A percentile compares a stretch with the other conserved stretches of the same genome.
phyloP scores from a whole-genome alignment of 2,888 invertebrate genomes.

The Gonocerus acuteangulatus region DNA sequence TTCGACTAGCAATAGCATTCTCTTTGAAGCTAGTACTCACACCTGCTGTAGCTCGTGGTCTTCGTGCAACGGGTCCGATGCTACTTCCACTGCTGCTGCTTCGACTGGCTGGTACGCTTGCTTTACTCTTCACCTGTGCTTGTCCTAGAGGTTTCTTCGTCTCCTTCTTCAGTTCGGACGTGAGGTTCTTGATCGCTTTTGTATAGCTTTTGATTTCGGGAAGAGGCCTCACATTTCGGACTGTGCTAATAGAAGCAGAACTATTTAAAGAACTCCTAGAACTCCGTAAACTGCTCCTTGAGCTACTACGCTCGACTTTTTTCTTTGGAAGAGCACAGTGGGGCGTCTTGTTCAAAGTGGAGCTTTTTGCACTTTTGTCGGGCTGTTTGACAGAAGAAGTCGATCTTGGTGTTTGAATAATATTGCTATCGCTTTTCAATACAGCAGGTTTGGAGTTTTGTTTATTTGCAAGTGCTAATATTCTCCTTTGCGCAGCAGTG shows the following conservation, averaged over 20 bases:
- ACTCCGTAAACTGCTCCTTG: slow-evolving; percentile 69
- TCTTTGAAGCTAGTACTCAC: slow-evolving; percentile 48
- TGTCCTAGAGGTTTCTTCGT: slow-evolving; percentile 39
- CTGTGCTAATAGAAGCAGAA: slow-evolving; percentile 68
- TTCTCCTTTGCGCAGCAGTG: slow-evolving; percentile 29
- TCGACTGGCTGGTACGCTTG: slow-evolving; percentile 49
- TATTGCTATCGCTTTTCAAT: slow-evolving; percentile 32
- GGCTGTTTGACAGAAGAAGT: slow-evolving; percentile 19
- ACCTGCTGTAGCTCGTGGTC: slow-evolving; percentile 37
- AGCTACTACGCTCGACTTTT: slow-evolving; percentile 54
- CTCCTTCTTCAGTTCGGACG: slow-evolving; percentile 42
- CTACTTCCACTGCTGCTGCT: slow-evolving; percentile 55
- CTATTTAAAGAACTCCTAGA: slow-evolving; percentile 78
- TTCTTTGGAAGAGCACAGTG: slow-evolving; percentile 26
- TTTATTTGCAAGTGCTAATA: slow-evolving; percentile 34
- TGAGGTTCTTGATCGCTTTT: slow-evolving; percentile 47
- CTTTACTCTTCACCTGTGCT: slow-evolving; percentile 40
- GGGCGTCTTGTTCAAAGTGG: neutral
- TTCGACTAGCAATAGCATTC: slow-evolving; percentile 50
- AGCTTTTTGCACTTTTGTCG: slow-evolving; percentile 1
- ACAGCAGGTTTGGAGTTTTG: slow-evolving; percentile 32
- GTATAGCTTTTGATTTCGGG: slow-evolving; percentile 46
- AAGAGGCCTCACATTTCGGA: slow-evolving; percentile 56
- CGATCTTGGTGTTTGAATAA: slow-evolving; percentile 30
- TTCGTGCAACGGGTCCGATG: slow-evolving; percentile 43